Conservation (phyloP, 2,888 invertebrate genomes). For the Alcis repandata region DNA sequence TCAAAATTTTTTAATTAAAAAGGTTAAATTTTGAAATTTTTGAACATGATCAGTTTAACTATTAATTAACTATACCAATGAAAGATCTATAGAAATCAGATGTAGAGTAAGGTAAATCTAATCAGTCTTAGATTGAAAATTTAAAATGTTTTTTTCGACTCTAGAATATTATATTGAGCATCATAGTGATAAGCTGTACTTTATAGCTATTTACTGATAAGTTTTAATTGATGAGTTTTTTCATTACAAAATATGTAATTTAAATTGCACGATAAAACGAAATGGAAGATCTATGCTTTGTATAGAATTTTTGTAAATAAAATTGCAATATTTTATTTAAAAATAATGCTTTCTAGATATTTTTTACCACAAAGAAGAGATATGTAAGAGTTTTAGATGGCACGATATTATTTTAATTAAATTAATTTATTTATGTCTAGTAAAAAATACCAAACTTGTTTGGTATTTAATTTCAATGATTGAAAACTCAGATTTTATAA, state of each 20-base stretch:
- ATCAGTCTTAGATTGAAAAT: constrained; percentile 83
- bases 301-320: constrained; percentile 27
- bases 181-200: constrained; percentile 60
- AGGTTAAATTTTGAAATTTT: background rate
- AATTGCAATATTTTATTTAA: constrained; percentile 40
- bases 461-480: background rate
- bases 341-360: constrained; percentile 29
- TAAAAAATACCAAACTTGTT: background rate
- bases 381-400: constrained; percentile 69
- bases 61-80: background rate
- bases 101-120: constrained; percentile 72
- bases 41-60: background rate
- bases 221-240: background rate
- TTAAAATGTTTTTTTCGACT: constrained; percentile 53
- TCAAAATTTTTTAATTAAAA: background rate
- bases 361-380: constrained; percentile 49
- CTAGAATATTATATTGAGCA: constrained; percentile 64
- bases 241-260: background rate
- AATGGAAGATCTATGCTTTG: constrained; percentile 59
- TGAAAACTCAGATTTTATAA: background rate
- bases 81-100: constrained; percentile 35
- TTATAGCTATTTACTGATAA: constrained; percentile 30
- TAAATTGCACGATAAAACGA: constrained; percentile 23
- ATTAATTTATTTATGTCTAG: constrained; percentile 16
- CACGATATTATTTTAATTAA: constrained; percentile 53